Evolutionary conservation across 1,140 invertebrate genomes (phyloP).

Genomic region (Eciton burchellii): DNA sequence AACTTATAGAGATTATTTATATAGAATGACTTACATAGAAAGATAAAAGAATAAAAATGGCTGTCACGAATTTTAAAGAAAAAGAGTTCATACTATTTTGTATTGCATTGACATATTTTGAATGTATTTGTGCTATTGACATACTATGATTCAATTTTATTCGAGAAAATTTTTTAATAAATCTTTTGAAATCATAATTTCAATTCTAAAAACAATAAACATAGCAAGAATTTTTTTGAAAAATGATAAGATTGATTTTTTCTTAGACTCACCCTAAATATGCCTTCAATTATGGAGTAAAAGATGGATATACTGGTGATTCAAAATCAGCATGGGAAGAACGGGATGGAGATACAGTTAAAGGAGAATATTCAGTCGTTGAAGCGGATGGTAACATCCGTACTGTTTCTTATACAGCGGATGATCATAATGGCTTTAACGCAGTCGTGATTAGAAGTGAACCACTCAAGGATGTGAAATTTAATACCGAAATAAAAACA

Average conservation of each 20-base stretch:
- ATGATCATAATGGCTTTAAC: slow-evolving; percentile 89
- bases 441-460: slow-evolving; percentile 79
- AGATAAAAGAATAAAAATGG: too few species aligned
- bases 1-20: too few species aligned
- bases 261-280: slow-evolving; percentile 85
- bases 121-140: too few species aligned
- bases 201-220: too few species aligned
- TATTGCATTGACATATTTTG: too few species aligned
- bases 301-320: slow-evolving; percentile 86
- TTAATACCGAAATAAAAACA: slow-evolving; percentile 49
- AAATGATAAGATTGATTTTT: slow-evolving; percentile 15
- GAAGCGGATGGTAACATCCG: slow-evolving; percentile 87
- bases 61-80: too few species aligned
- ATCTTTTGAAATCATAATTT: too few species aligned
- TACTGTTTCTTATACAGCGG: slow-evolving; percentile 90
- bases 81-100: too few species aligned
- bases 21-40: too few species aligned
- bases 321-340: slow-evolving; percentile 85
- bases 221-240: neutral
- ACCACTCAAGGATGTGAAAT: slow-evolving; percentile 58
- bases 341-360: slow-evolving; percentile 87
- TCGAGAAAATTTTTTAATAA: too few species aligned
- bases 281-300: slow-evolving; percentile 87
- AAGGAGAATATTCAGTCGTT: slow-evolving; percentile 87
- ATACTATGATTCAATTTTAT: too few species aligned